These are phyloP conservation scores for Chaetops frenatus DNA, from an alignment of 2,113 vertebrate genomes.

Conservation along the genomic window DNA sequence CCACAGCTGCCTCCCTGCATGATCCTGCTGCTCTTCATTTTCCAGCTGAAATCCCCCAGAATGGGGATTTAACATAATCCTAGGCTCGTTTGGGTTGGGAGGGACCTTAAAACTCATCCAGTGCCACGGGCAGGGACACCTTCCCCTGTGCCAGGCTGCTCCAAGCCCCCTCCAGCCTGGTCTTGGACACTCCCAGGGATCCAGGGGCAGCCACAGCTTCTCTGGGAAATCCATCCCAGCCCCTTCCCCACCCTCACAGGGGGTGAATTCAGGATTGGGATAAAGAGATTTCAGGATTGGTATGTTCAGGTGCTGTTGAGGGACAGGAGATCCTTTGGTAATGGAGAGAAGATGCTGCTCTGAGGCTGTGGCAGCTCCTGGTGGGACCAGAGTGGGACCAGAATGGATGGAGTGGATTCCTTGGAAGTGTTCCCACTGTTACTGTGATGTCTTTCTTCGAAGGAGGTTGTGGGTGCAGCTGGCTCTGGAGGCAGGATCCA, in stretches of 20 bases:
- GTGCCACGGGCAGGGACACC: not conserved
- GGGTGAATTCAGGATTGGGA: not conserved
- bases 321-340: not conserved
- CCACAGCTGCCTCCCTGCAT: rapidly evolving
- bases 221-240: not conserved
- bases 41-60: not conserved
- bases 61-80: rapidly evolving
- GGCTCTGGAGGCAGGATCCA: not conserved
- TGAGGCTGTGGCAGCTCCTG: not conserved
- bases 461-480: not conserved
- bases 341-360: not conserved
- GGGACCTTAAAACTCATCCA: not conserved
- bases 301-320: not conserved
- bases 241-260: not conserved
- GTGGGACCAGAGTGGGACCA: no score
- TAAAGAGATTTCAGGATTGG: not conserved
- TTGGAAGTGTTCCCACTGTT: not conserved
- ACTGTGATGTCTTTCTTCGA: rapidly evolving
- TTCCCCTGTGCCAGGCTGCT: rapidly evolving
- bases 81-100: not conserved
- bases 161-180: not conserved
- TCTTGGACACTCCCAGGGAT: not conserved
- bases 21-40: rapidly evolving
- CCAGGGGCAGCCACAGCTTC: not conserved
- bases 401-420: rapidly evolving